Evolutionary conservation across 2,888 invertebrate species (phyloP).

Genomic region (Cryptus armator): DNA sequence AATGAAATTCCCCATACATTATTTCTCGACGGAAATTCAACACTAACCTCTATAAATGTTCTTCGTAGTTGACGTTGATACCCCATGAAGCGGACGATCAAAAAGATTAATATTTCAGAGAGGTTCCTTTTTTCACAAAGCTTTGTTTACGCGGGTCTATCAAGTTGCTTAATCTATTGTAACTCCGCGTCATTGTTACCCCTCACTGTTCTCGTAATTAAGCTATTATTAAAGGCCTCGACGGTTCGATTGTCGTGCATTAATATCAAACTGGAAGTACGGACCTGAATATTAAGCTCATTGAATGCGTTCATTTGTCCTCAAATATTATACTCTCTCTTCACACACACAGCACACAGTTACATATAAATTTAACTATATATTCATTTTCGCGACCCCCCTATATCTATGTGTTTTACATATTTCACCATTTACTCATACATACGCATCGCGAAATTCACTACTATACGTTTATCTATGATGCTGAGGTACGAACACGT

Average conservation of each 20-base stretch:
- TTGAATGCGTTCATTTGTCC: constrained; percentile 22
- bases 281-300: constrained; percentile 10
- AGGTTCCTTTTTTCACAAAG: not conserved
- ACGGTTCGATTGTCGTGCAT: constrained; percentile 30
- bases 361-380: not conserved
- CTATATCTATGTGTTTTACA: constrained; percentile 33
- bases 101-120: not conserved
- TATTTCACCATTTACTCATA: not conserved
- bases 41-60: too few species aligned
- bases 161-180: not conserved
- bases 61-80: too few species aligned
- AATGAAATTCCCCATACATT: too few species aligned
- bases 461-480: constrained; percentile 10
- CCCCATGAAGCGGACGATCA: too few species aligned
- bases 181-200: not conserved
- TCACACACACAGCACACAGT: not conserved
- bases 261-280: constrained; percentile 25
- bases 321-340: not conserved
- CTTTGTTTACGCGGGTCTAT: not conserved
- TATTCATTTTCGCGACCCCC: not conserved
- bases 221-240: constrained; percentile 32
- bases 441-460: constrained; percentile 2
- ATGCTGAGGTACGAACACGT: not conserved
- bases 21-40: too few species aligned
- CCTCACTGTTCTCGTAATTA: constrained; percentile 31